Evolutionary conservation across 1,140 invertebrate genomes (phyloP), one percentile per base, ranked within the genome.

Genomic region (Listronotus bonariensis): DNA sequence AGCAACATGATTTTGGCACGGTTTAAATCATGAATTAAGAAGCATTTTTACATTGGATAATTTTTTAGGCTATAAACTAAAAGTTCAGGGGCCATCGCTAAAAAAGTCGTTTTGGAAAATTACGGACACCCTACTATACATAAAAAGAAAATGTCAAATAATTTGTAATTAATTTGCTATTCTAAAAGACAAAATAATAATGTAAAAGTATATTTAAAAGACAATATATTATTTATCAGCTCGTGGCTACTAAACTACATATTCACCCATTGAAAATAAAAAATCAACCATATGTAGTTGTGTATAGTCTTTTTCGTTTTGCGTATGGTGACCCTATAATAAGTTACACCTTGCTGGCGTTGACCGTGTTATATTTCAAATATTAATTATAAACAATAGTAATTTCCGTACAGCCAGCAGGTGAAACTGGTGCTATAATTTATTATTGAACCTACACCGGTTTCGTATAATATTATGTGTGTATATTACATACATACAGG

Each of bases 351-450:
- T 46, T 36, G 36, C 18, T 48, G 59, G 34, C 36, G 58, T 53
- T 53, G 58, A 61, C 58, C 58, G 52, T 55, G 60, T 63, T 48
- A 45, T 63, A 63, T 63, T 63, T 55, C 60, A 53, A 48, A 55
- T 63, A 54, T 55, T 63, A 63, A 63, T 63, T 63, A 63, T 42
- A 45, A 63, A 63, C 60, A 63, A 62, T 62, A 53, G 46, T 62
- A 62, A 63, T 63, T 63, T 63, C 60, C 60, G 60, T 63, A 55
- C 31, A 32, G 60, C 42, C 42, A 42, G 52, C 60, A 63, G 60
- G 60, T 63, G 60, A 63, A 63, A 55, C 60, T 53, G 38, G 36
- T 55, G 51, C 60, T 38, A 55, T 55, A 43, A 63, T 55, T 55
- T 63, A 63, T 63, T 63, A 55, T 49, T 48, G 42, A 55, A 55